Conservation (phyloP, 2,888 invertebrate genomes). For the Frankliniella fusca region DNA sequence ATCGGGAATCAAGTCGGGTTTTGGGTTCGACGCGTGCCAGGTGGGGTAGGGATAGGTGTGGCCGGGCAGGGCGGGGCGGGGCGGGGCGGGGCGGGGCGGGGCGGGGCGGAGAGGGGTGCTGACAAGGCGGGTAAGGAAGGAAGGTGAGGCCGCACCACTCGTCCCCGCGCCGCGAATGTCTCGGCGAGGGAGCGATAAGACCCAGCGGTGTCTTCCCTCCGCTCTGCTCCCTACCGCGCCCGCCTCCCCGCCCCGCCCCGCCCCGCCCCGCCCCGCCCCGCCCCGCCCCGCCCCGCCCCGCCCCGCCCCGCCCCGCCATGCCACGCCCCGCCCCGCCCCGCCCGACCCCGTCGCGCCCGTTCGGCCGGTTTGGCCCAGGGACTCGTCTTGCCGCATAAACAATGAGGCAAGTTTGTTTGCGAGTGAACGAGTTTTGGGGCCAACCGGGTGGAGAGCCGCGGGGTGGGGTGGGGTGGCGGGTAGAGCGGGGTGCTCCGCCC, state of each 20-base stretch:
- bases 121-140: background rate
- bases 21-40: no score
- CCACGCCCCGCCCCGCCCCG: no score
- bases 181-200: background rate
- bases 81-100: background rate
- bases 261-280: no score
- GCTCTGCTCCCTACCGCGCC: no score
- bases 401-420: slow-evolving; percentile 1
- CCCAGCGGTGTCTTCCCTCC: background rate
- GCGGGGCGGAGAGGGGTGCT: background rate
- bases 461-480: background rate
- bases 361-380: no score
- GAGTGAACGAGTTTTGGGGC: slow-evolving; percentile 10
- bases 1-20: no score
- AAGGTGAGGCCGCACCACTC: background rate
- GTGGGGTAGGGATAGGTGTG: no score
- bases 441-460: background rate
- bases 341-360: no score
- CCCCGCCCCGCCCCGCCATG: no score
- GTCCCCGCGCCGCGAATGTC: background rate
- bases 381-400: slow-evolving; percentile 1
- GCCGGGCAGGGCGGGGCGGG: background rate
- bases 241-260: no score
- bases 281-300: no score
- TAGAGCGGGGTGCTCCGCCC: no score